A percentile compares a stretch with the other conserved stretches of the same genome.
Evolutionary conservation across 1,140 invertebrate species (phyloP).

Genomic region (Aphelenchoides fujianensis): DNA sequence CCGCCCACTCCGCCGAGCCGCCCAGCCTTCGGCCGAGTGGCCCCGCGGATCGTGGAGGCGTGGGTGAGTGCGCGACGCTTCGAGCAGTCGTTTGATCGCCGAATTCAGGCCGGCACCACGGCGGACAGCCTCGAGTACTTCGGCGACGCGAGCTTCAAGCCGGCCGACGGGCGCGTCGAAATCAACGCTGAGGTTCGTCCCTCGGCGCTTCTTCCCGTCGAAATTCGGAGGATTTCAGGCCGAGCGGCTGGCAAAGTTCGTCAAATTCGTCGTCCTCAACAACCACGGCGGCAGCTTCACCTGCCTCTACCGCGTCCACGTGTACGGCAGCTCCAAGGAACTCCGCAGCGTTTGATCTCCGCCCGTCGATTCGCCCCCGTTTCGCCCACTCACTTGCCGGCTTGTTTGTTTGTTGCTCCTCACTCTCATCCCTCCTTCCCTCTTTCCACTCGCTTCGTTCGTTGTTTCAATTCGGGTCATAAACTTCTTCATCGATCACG

Average conservation of each 20-base stretch:
- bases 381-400: background rate
- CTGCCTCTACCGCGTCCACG: constrained; percentile 1
- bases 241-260: background rate
- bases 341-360: too few species aligned
- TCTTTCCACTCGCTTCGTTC: background rate
- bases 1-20: background rate
- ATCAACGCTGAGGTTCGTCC: background rate
- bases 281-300: constrained; percentile 6
- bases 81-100: background rate
- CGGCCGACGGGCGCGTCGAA: background rate
- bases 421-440: background rate
- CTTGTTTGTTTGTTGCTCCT: background rate
- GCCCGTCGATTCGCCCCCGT: background rate
- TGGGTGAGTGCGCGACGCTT: background rate
- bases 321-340: background rate
- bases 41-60: background rate
- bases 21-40: background rate
- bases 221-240: background rate
- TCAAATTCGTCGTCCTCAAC: background rate
- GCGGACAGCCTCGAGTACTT: background rate
- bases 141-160: background rate
- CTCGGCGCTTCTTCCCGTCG: background rate
- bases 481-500: background rate
- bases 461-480: background rate
- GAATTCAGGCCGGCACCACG: background rate